Evolutionary conservation across 2,888 invertebrate genomes (phyloP).

Genomic region (Ryuthela nishihirai): DNA sequence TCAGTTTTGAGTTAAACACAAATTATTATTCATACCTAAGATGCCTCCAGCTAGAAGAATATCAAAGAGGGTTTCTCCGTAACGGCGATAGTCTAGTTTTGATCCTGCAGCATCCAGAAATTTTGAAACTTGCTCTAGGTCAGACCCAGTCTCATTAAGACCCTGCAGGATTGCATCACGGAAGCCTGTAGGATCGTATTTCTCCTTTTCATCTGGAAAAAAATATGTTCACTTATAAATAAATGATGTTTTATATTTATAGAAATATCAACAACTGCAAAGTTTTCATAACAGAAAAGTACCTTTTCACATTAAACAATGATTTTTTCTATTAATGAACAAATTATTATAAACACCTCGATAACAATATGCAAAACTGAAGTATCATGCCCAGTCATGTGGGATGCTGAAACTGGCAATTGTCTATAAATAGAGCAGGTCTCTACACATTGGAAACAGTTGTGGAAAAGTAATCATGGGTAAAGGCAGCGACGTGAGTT

Average conservation of each 20-base stretch:
- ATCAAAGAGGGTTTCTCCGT: slow-evolving; percentile 97
- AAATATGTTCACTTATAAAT: slow-evolving; percentile 23
- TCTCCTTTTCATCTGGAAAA: slow-evolving; percentile 95
- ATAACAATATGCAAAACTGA: no score
- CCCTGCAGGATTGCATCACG: slow-evolving; percentile 95
- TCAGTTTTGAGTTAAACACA: no score
- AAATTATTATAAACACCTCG: no score
- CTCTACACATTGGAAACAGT: no score
- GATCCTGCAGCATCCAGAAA: slow-evolving; percentile 91
- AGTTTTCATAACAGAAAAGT: no score
- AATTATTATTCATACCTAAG: slow-evolving; percentile 27
- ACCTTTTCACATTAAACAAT: no score
- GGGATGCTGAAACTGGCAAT: no score
- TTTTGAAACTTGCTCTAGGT: slow-evolving; percentile 93
- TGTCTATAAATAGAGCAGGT: no score
- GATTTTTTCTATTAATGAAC: no score
- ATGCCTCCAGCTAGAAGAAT: slow-evolving; percentile 94
- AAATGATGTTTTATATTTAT: slow-evolving; percentile 7
- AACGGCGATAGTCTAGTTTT: slow-evolving; percentile 94
- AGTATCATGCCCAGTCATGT: no score
- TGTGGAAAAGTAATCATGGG: no score
- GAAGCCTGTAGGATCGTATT: slow-evolving; percentile 97
- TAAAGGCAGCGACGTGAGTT: no score
- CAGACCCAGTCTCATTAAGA: slow-evolving; percentile 66
- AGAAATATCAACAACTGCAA: background rate